phyloP scores from a whole-genome alignment of 2,113 vertebrate species.

The Chrysemys picta region DNA sequence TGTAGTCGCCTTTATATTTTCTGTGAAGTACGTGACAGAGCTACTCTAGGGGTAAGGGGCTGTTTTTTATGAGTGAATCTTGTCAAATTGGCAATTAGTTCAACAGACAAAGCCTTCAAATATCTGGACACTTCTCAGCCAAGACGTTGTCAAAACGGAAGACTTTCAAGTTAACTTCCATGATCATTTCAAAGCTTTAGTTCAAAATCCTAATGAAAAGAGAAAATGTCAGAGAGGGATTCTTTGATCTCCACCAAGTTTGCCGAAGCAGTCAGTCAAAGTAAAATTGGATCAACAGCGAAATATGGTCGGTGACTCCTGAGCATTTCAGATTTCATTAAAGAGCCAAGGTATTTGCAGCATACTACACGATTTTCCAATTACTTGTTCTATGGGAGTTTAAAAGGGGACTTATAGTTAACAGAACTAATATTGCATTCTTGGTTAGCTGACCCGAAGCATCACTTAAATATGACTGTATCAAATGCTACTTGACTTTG shows the following conservation, averaged over 20 bases:
- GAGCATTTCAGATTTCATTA: constrained; percentile 62
- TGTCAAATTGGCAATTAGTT: constrained; percentile 45
- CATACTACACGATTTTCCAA: constrained; percentile 57
- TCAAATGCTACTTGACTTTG: constrained; percentile 11
- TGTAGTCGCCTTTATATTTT: neutral
- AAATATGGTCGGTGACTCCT: constrained; percentile 62
- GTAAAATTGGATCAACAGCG: constrained; percentile 73
- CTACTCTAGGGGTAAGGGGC: neutral
- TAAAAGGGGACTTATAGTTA: constrained; percentile 48
- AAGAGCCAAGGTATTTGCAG: constrained; percentile 50
- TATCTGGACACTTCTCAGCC: constrained; percentile 28
- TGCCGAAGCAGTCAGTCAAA: constrained; percentile 68
- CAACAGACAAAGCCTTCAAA: constrained; percentile 15
- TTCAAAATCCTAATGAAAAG: constrained; percentile 44
- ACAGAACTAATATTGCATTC: neutral
- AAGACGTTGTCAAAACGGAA: constrained; percentile 41
- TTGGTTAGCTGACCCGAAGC: constrained; percentile 16
- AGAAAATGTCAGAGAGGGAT: constrained; percentile 10
- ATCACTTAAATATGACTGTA: neutral
- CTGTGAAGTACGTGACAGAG: neutral
- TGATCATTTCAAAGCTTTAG: neutral
- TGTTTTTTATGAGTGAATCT: neutral
- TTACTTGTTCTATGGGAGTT: constrained; percentile 67
- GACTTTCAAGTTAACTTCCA: constrained; percentile 42
- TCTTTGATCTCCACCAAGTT: constrained; percentile 75